A percentile compares a stretch with the other conserved stretches of the same genome.
Conservation (phyloP, 2,113 vertebrate species). For the Heliornis fulica region DNA sequence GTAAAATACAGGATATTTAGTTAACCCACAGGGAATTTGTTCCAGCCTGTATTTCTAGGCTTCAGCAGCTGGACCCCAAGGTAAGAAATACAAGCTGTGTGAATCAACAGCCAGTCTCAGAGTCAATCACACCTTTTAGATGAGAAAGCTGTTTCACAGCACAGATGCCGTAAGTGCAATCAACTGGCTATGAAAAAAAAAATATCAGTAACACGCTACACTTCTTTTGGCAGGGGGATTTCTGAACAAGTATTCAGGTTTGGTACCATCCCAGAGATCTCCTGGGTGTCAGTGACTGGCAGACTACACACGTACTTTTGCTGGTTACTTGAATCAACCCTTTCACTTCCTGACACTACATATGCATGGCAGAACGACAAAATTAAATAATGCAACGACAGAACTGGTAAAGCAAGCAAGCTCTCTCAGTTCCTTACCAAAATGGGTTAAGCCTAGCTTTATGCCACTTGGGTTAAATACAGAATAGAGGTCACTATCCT, state of each 20-base stretch:
- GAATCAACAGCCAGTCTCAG: not conserved
- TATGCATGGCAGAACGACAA: not conserved
- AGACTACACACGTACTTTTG: not conserved
- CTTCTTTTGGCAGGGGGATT: not conserved
- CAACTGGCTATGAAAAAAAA: not conserved
- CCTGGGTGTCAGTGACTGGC: not conserved
- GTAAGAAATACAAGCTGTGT: not conserved
- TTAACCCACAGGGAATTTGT: not conserved
- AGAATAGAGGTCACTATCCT: not conserved
- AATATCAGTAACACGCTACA: not conserved
- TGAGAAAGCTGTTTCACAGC: not conserved
- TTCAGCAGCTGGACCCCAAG: not conserved
- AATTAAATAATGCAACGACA: not conserved
- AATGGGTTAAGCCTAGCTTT: conserved; percentile 1
- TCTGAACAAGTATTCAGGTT: not conserved
- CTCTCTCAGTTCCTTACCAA: not conserved
- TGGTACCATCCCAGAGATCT: not conserved
- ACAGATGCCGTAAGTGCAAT: not conserved
- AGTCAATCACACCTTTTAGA: not conserved
- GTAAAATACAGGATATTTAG: not conserved
- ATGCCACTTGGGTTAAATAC: not conserved
- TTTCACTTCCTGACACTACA: not conserved
- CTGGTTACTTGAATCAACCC: not conserved
- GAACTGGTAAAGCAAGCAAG: not conserved
- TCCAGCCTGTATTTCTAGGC: not conserved